These are phyloP conservation scores for Fulica atra DNA, from an alignment of 2,113 vertebrate species.

Conservation along the genomic window DNA sequence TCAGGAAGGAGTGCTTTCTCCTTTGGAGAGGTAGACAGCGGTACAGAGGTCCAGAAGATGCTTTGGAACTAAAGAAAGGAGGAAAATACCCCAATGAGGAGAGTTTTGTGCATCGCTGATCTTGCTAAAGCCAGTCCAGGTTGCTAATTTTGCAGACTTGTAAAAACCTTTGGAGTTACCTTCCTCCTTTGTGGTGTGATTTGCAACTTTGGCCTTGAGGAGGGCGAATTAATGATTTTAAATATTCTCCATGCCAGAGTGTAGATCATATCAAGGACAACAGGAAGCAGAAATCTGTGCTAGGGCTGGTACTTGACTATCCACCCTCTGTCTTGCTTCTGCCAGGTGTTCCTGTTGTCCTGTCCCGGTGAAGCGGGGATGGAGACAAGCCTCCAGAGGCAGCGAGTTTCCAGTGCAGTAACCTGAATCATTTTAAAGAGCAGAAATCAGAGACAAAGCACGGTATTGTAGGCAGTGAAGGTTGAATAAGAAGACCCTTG, in stretches of 20 bases:
- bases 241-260: background rate
- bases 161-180: background rate
- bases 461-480: conserved; percentile 39
- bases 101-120: background rate
- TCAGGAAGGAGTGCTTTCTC: background rate
- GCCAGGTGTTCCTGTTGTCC: background rate
- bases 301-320: background rate
- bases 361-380: fast-evolving
- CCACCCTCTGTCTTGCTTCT: background rate
- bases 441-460: conserved; percentile 59
- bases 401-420: background rate
- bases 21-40: background rate
- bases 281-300: background rate
- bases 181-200: fast-evolving
- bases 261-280: background rate
- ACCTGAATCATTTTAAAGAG: conserved; percentile 42
- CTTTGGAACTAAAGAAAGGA: background rate
- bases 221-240: background rate
- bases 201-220: background rate
- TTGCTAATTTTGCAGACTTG: background rate
- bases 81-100: background rate
- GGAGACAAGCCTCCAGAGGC: background rate
- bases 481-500: conserved; percentile 67
- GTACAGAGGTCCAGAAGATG: background rate
- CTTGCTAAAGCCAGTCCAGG: background rate